Percentiles rank a stretch among this genome's conserved stretches.
phyloP scores from a whole-genome alignment of 2,797 vertebrate species.

The Orientallactaga sibirica region DNA sequence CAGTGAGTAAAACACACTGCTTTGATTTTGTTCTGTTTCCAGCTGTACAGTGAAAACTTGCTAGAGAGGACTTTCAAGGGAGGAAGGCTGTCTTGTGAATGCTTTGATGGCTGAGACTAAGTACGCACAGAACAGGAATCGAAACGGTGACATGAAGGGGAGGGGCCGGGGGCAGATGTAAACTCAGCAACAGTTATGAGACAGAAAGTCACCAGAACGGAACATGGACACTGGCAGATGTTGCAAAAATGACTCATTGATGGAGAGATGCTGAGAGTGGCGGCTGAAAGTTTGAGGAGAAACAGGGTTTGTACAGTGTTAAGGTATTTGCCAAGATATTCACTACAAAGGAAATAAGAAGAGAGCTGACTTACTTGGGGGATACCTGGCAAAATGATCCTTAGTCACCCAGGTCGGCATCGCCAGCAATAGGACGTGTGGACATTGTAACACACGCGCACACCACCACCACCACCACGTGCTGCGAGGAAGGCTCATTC shows the following conservation, averaged over 20 bases:
- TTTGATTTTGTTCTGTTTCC: not conserved
- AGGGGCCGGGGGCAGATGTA: not conserved
- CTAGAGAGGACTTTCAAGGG: not conserved
- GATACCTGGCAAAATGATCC: not conserved
- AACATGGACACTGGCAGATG: no score
- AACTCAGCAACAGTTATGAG: not conserved
- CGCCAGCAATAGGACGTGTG: not conserved
- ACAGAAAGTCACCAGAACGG: not conserved
- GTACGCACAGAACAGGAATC: not conserved
- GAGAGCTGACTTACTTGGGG: not conserved
- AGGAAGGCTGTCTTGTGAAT: fast-evolving
- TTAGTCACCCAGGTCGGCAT: no score
- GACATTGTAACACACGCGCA: no score
- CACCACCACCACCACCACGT: no score
- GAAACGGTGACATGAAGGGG: no score
- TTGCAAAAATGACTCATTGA: not conserved
- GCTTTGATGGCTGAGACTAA: not conserved
- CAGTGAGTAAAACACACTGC: not conserved
- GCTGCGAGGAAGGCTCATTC: fast-evolving
- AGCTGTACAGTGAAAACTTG: not conserved
- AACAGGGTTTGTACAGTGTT: not conserved
- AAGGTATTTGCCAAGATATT: not conserved
- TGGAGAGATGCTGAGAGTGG: not conserved
- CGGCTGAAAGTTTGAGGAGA: not conserved
- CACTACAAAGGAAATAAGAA: not conserved